Percentiles rank a stretch among this genome's conserved stretches.
phyloP scores from a whole-genome alignment of 2,113 vertebrate genomes.

The Heterotis niloticus region DNA sequence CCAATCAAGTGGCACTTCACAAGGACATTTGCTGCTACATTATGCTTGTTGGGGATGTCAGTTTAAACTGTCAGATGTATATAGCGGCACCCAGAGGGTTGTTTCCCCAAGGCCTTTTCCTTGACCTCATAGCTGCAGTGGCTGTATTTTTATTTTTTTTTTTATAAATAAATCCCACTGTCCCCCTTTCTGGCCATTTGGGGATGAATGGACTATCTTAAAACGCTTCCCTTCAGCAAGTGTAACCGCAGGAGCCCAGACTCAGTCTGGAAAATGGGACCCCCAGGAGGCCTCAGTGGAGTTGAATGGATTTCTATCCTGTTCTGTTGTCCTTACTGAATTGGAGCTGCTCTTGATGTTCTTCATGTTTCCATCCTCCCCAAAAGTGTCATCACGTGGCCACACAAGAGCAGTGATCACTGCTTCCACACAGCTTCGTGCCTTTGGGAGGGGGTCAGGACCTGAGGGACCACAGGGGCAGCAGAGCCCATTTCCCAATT shows the following conservation, averaged over 20 bases:
- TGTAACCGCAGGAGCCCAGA: background rate
- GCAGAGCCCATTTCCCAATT: background rate
- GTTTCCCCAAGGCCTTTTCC: background rate
- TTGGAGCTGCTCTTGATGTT: conserved; percentile 19
- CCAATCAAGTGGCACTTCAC: background rate
- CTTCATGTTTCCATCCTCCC: conserved; percentile 6
- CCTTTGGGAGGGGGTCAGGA: background rate
- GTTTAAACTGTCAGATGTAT: background rate
- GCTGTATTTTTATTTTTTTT: conserved; percentile 20
- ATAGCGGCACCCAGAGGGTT: background rate
- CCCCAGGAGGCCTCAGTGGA: conserved; percentile 37
- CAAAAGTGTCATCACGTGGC: background rate
- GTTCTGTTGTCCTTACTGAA: conserved; percentile 18
- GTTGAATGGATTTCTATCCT: too few species aligned
- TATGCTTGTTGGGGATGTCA: background rate
- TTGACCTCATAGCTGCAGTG: conserved; percentile 27
- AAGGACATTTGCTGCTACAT: conserved; percentile 18
- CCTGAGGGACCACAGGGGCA: too few species aligned
- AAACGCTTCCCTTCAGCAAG: conserved; percentile 1
- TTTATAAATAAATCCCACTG: too few species aligned
- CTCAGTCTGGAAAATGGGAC: background rate
- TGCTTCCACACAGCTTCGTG: background rate
- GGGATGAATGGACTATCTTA: background rate
- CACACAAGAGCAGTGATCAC: too few species aligned
- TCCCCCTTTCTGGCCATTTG: background rate